Evolutionary conservation across 1,140 invertebrate genomes (phyloP).

Genomic region (Drosophila saltans): DNA sequence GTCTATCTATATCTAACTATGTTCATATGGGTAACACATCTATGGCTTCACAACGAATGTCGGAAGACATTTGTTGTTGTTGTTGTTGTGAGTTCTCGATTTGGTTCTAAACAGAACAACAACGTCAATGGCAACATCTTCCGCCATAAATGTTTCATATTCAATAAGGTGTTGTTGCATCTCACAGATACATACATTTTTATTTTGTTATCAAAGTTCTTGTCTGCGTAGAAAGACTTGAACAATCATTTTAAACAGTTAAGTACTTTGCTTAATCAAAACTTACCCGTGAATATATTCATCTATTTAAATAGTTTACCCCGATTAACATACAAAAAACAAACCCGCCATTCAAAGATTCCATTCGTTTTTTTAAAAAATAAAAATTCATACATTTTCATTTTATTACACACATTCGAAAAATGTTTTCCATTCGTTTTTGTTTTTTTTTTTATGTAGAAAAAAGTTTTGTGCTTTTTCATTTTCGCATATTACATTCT

Average conservation of each 20-base stretch:
- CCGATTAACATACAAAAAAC: too few relatives aligned
- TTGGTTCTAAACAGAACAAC: slow-evolving; percentile 32
- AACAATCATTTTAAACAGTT: background rate
- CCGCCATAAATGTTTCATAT: slow-evolving; percentile 39
- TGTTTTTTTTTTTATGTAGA: slow-evolving; percentile 37
- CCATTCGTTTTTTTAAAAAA: slow-evolving; percentile 34
- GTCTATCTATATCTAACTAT: slow-evolving; percentile 72
- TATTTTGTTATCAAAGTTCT: slow-evolving; percentile 7
- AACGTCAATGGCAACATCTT: slow-evolving; percentile 58
- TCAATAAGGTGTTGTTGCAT: background rate
- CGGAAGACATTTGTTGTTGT: slow-evolving; percentile 48
- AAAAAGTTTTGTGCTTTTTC: slow-evolving; percentile 43
- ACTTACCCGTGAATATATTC: background rate
- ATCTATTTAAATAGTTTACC: too few relatives aligned
- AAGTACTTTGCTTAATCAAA: background rate
- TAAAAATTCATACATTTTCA: slow-evolving; percentile 65
- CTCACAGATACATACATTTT: background rate
- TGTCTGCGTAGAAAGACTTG: background rate
- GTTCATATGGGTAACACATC: slow-evolving; percentile 24
- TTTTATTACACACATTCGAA: slow-evolving; percentile 40
- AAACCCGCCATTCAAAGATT: too few relatives aligned
- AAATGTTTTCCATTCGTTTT: slow-evolving; percentile 32
- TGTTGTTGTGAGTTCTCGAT: slow-evolving; percentile 51
- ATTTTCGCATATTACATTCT: slow-evolving; percentile 59
- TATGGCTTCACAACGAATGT: slow-evolving; percentile 21